Conservation (phyloP, 1,140 invertebrate species). For the Drosophila nasuta region DNA sequence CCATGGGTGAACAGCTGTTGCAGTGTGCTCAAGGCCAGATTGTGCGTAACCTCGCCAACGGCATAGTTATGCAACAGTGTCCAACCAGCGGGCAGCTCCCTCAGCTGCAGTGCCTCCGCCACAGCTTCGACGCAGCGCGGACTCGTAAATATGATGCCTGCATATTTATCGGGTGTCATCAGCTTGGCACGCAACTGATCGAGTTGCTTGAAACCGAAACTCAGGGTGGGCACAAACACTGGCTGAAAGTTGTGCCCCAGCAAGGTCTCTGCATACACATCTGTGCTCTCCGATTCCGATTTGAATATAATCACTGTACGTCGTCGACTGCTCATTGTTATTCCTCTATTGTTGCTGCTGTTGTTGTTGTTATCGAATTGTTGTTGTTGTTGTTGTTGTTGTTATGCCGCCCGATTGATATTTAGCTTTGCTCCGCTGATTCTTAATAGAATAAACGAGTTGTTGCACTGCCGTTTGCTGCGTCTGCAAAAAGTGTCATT, state of each 20-base stretch:
- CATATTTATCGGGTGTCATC: slow-evolving; percentile 81
- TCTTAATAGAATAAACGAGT: too few relatives aligned
- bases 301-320: slow-evolving; percentile 86
- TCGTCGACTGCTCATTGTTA: slow-evolving; percentile 61
- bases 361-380: not conserved
- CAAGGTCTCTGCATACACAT: slow-evolving; percentile 85
- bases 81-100: slow-evolving; percentile 85
- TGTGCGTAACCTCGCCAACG: slow-evolving; percentile 85
- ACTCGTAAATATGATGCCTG: slow-evolving; percentile 86
- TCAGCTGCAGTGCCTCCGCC: slow-evolving; percentile 80
- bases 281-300: slow-evolving; percentile 86
- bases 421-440: too few relatives aligned
- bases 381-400: not conserved
- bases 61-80: slow-evolving; percentile 86
- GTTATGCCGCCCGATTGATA: not conserved
- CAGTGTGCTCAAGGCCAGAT: slow-evolving; percentile 84
- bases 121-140: slow-evolving; percentile 86
- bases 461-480: too few relatives aligned
- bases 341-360: not conserved
- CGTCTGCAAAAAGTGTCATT: too few relatives aligned
- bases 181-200: slow-evolving; percentile 84
- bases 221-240: slow-evolving; percentile 86
- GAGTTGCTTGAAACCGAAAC: slow-evolving; percentile 85
- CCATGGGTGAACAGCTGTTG: slow-evolving; percentile 85
- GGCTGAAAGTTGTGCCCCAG: slow-evolving; percentile 85